Evolutionary conservation across 1,140 invertebrate genomes (phyloP), one percentile per base, ranked within the genome.

Genomic region (Calosoma granatense): DNA sequence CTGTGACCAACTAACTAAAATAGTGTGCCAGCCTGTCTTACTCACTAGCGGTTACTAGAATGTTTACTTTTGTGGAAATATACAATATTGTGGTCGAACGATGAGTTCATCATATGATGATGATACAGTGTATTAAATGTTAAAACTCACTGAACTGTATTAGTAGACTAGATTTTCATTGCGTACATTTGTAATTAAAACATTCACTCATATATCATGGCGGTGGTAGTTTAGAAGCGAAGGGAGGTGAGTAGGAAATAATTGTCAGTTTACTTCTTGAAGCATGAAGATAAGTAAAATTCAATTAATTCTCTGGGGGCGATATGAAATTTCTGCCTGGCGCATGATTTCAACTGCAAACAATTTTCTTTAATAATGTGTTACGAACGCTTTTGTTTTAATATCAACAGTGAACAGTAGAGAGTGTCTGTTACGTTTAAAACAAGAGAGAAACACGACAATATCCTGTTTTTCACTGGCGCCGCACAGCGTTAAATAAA

Each of bases 291-390:
- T 47, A 47, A 47, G 41, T 47, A 47, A 47, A 47, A 47, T 47
- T 47, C 41, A 47, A 47, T 47, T 47, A 47, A 47, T 47, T 47
- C 17, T 17, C 41, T 17, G 9, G 15, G n/a, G 15, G 41, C 41
- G 41, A 47, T 47, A 47, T 47, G 41, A 47, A 47, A 47, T 47
- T 47, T 47, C 41, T 47, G 41, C 6, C 41, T 9, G 9, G 41
- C 41, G 41, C n/a, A 36, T 47, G 9, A 47, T 47, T 47, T 47
- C 41, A 47, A 47, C 41, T 47, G 41, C 17, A 47, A 47, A 47
- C 41, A 47, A 47, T 47, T 47, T 47, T 47, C 41, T 47, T 47
- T 47, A 47, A 47, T 47, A 47, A 47, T 17, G 41, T 47, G 41
- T 47, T 47, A 47, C 41, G 9, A 17, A 4, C 26, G 9, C 41